Percentiles rank a stretch among this genome's conserved stretches.
Evolutionary conservation across 2,888 invertebrate genomes (phyloP).

Genomic region (Lampropteryx suffumata): DNA sequence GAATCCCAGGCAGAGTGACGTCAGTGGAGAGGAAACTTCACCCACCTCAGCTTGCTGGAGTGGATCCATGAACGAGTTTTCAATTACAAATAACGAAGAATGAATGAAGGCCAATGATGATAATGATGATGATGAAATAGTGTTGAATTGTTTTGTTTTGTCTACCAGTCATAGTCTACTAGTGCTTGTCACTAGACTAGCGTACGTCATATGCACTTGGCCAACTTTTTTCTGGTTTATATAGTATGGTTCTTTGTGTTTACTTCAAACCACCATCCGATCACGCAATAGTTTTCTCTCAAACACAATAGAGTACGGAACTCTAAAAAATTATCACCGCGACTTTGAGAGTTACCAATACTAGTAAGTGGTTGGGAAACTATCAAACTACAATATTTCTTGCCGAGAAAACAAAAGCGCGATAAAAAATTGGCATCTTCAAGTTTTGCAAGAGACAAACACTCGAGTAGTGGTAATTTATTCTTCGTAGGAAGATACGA

Average conservation of each 20-base stretch:
- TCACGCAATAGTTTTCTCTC: neutral
- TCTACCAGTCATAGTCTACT: too few relatives aligned
- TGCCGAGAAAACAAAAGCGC: constrained; percentile 48
- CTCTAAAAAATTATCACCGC: constrained; percentile 20
- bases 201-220: too few relatives aligned
- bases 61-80: too few relatives aligned
- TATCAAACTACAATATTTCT: constrained; percentile 56
- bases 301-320: constrained; percentile 10
- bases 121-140: too few relatives aligned
- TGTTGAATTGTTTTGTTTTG: too few relatives aligned
- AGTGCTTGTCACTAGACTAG: too few relatives aligned
- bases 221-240: neutral
- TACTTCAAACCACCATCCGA: neutral
- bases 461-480: constrained; percentile 57
- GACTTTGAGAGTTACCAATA: constrained; percentile 41
- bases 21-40: too few relatives aligned
- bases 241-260: neutral
- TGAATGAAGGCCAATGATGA: too few relatives aligned
- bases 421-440: constrained; percentile 44
- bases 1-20: too few relatives aligned
- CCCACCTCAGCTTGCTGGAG: too few relatives aligned
- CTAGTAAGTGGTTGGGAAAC: constrained; percentile 44
- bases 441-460: constrained; percentile 43
- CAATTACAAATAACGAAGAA: too few relatives aligned
- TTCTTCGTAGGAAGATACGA: constrained; percentile 43